phyloP scores from a whole-genome alignment of 1,140 invertebrate genomes.

The Meloidogyne exigua region DNA sequence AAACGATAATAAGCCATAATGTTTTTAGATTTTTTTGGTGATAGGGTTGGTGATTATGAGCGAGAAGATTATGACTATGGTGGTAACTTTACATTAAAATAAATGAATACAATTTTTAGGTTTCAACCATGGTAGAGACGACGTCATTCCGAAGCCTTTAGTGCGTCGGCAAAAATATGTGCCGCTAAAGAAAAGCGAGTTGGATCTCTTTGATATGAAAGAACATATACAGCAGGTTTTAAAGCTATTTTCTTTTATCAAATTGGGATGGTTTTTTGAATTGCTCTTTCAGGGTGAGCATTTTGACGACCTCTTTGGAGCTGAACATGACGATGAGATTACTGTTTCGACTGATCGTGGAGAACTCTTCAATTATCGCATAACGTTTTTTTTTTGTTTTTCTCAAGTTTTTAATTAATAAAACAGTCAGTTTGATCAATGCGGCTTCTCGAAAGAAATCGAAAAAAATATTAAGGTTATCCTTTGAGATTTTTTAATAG shows the following conservation, averaged over 20 bases:
- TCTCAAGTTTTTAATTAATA: not conserved
- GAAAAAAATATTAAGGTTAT: conserved; percentile 22
- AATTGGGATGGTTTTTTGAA: not conserved
- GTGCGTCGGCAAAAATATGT: conserved; percentile 26
- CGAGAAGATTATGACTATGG: not conserved
- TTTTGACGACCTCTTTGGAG: not conserved
- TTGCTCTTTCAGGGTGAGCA: not conserved
- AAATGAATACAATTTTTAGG: not conserved
- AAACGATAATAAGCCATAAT: too few relatives aligned
- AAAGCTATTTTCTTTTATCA: not conserved
- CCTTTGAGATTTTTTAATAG: not conserved
- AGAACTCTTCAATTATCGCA: not conserved
- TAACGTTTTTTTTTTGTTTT: conserved; percentile 13
- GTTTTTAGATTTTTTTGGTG: not conserved
- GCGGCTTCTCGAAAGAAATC: conserved; percentile 31
- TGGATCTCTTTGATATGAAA: conserved; percentile 29
- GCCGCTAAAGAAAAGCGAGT: conserved; percentile 17
- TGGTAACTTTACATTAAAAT: not conserved
- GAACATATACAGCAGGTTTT: conserved; percentile 27
- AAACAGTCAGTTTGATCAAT: conserved; percentile 29
- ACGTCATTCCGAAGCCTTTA: not conserved
- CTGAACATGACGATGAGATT: not conserved
- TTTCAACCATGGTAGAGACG: not conserved
- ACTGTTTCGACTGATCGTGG: not conserved
- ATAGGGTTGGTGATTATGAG: not conserved